These are phyloP conservation scores for Saccostrea cuccullata DNA, from an alignment of 1,140 invertebrate species.

Conservation along the genomic window DNA sequence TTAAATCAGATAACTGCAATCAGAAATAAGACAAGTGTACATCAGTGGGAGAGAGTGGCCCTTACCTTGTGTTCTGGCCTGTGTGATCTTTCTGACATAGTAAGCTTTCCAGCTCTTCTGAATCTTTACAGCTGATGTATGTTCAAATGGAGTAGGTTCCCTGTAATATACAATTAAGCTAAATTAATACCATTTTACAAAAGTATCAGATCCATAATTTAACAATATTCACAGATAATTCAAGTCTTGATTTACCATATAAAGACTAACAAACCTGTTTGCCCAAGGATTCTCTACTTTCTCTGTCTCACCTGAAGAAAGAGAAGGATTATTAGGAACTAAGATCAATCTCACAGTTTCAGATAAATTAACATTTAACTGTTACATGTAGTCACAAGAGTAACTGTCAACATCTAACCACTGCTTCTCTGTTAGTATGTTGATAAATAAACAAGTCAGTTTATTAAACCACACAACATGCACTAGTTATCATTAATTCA, in stretches of 20 bases:
- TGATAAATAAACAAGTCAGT: too few relatives aligned
- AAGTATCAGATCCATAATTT: background rate
- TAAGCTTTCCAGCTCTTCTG: constrained; percentile 74
- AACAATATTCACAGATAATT: background rate
- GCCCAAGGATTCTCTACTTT: constrained; percentile 69
- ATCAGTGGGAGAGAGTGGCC: background rate
- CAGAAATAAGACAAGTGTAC: background rate
- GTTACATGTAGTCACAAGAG: too few relatives aligned
- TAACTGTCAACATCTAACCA: too few relatives aligned
- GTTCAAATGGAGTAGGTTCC: constrained; percentile 73
- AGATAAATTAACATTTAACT: too few relatives aligned
- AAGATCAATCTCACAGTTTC: too few relatives aligned
- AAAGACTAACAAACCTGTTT: constrained; percentile 63
- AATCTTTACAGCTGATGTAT: constrained; percentile 74
- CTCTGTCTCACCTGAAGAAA: constrained; percentile 65
- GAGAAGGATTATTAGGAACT: too few relatives aligned
- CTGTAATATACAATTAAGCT: constrained; percentile 53
- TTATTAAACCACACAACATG: too few relatives aligned
- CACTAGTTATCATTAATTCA: too few relatives aligned
- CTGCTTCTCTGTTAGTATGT: too few relatives aligned
- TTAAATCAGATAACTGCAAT: background rate
- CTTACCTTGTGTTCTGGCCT: constrained; percentile 71
- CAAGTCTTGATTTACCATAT: background rate
- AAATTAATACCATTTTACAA: background rate
- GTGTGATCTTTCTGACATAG: constrained; percentile 71